These are phyloP conservation scores for Carassius auratus DNA, from an alignment of 2,113 vertebrate species.

Conservation along the genomic window DNA sequence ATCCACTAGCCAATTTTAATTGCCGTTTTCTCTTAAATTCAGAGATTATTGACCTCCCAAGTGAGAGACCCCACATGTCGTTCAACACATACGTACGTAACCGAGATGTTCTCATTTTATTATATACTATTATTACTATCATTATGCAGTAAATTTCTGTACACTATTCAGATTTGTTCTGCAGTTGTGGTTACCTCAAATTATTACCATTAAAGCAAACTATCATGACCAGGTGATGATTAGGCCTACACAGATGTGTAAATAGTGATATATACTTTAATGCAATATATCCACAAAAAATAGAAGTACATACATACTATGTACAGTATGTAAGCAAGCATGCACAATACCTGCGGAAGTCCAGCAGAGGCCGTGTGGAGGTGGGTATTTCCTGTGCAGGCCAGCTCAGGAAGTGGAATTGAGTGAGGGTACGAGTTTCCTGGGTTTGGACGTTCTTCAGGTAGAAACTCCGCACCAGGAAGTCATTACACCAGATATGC, in stretches of 20 bases:
- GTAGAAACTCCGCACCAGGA: slow-evolving; percentile 98
- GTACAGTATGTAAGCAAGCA: background rate
- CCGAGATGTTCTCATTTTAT: background rate
- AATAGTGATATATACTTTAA: background rate
- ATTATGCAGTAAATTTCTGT: background rate
- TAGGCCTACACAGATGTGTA: background rate
- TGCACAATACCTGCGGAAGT: slow-evolving; percentile 90
- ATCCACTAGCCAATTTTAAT: too few relatives aligned
- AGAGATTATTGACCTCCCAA: too few relatives aligned
- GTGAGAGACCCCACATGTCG: too few relatives aligned
- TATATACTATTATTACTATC: background rate
- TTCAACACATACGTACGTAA: too few relatives aligned
- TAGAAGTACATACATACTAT: background rate
- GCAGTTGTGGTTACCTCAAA: too few relatives aligned
- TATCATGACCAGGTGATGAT: background rate
- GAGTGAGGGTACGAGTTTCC: slow-evolving; percentile 95
- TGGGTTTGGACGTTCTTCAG: slow-evolving; percentile 97
- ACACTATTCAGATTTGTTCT: too few relatives aligned
- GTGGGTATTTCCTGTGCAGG: slow-evolving; percentile 91
- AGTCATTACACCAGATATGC: slow-evolving; percentile 99
- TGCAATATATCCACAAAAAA: too few relatives aligned
- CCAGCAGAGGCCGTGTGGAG: slow-evolving; percentile 91
- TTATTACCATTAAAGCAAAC: background rate
- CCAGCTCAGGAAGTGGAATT: slow-evolving; percentile 99
- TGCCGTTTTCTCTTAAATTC: too few relatives aligned